Conservation (phyloP, 2,113 vertebrate species). For the Pseudolaguvia tuberculata region DNA sequence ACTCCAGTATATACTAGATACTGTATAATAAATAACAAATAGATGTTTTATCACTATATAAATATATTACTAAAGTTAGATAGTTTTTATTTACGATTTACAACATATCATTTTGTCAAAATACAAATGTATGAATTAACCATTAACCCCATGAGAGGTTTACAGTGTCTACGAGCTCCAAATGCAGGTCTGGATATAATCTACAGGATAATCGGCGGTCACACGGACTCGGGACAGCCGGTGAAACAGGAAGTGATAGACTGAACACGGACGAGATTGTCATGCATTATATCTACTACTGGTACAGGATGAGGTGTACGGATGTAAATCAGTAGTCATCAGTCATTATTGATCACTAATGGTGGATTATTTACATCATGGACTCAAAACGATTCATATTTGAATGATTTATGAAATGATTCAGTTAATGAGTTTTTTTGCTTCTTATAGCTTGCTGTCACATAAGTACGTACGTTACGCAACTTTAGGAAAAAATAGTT, state of each 20-base stretch:
- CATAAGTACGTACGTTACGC: constrained; percentile 47
- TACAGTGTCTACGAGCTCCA: constrained; percentile 23
- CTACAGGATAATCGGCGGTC: constrained; percentile 46
- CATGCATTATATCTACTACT: constrained; percentile 65
- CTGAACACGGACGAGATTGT: constrained; percentile 62
- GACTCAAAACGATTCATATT: constrained; percentile 30
- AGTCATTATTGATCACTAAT: background rate
- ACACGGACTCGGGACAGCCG: constrained; percentile 50
- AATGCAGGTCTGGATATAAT: constrained; percentile 24
- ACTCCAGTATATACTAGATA: constrained; percentile 32
- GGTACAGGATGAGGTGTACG: constrained; percentile 52
- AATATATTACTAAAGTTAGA: constrained; percentile 61
- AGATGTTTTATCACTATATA: constrained; percentile 57
- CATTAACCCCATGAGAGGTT: constrained; percentile 34
- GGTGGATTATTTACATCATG: constrained; percentile 7
- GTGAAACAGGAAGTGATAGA: constrained; percentile 51
- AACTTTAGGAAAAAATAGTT: constrained; percentile 41
- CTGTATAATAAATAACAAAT: constrained; percentile 66
- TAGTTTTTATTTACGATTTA: constrained; percentile 49
- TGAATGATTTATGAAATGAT: constrained; percentile 30
- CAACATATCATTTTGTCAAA: constrained; percentile 50
- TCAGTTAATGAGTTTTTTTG: constrained; percentile 45
- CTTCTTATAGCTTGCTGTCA: constrained; percentile 47
- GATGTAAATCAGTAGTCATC: constrained; percentile 24
- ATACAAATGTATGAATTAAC: constrained; percentile 37